phyloP scores from a whole-genome alignment of 1,140 invertebrate genomes.

The Eurytemora carolleeae region DNA sequence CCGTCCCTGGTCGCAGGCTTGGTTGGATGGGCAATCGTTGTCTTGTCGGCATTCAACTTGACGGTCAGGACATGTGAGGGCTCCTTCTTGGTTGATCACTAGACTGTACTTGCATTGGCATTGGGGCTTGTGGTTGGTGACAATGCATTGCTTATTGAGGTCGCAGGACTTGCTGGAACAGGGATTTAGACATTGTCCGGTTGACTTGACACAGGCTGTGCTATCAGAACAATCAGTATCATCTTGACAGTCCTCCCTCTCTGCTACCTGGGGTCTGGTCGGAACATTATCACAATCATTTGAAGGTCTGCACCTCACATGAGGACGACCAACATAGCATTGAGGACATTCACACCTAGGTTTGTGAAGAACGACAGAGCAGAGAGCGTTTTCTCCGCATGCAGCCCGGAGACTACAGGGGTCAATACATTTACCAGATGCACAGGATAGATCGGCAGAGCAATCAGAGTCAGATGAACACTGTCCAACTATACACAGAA shows the following conservation, averaged over 20 bases:
- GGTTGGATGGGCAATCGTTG: slow-evolving; percentile 60
- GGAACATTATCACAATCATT: slow-evolving; percentile 38
- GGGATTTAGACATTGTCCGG: slow-evolving; percentile 53
- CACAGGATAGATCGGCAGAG: slow-evolving; percentile 69
- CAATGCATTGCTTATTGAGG: slow-evolving; percentile 63
- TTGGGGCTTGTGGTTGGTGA: slow-evolving; percentile 54
- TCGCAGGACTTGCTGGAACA: slow-evolving; percentile 43
- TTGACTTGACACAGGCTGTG: slow-evolving; percentile 42
- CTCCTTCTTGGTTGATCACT: slow-evolving; percentile 57
- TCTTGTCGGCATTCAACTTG: slow-evolving; percentile 52
- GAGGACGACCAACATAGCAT: slow-evolving; percentile 59
- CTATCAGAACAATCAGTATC: slow-evolving; percentile 45
- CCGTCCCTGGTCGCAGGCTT: slow-evolving; percentile 53
- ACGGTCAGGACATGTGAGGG: slow-evolving; percentile 41
- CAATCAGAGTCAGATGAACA: slow-evolving; percentile 74
- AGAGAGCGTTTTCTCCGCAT: slow-evolving; percentile 69
- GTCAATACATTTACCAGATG: slow-evolving; percentile 60
- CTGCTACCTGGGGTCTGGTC: slow-evolving; percentile 13
- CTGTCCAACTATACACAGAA: slow-evolving; percentile 36
- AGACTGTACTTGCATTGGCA: slow-evolving; percentile 75
- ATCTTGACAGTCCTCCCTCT: background rate
- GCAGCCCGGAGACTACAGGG: slow-evolving; percentile 62
- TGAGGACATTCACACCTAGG: slow-evolving; percentile 64
- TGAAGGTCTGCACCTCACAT: slow-evolving; percentile 49
- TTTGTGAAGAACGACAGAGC: slow-evolving; percentile 55